Evolutionary conservation across 2,888 invertebrate genomes (phyloP), one percentile per base, ranked within the genome.

Genomic region (Papilio demoleus): DNA sequence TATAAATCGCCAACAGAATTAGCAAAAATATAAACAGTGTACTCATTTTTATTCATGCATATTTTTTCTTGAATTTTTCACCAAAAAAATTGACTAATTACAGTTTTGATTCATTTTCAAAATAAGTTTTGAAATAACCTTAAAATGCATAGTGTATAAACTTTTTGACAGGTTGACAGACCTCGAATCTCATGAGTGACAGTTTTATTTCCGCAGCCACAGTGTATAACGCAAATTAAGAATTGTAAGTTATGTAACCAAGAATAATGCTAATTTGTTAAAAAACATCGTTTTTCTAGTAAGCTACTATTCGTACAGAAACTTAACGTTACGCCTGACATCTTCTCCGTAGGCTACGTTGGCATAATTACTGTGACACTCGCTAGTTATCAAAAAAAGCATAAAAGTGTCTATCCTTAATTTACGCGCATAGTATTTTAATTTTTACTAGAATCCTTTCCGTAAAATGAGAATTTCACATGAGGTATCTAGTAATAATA

Each of bases 1-100:
- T 94, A 81, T 95, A 95, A 71, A 94, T 80, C 70, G 90, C 80
- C 38, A 86, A 75, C 77, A 86, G 84, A 77, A 88, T 85, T 65
- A 88, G 81, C 76, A 80, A 80, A 69, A 92, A 76, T 81, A 92
- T 80, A 50, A 92, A 71, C 72, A 92, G 72, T 59, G 79, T 74
- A 75, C 91, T 87, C 92, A 92, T 92, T 76, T 81, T 88, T 70
- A 71, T 65, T 65, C 71, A 64, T 68, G 79, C 79, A 79, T 67
- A 76, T 71, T 81, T 84, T 86, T 76, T 67, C 65, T 27, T 36
- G 27, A 11, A 19, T 65, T 45, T 56, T 42, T 19, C 11, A 27
- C 12, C 40, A 11, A 31, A 31, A 63, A 17, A 24, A 14, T 9
- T 24, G n/a, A 9, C n/a, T 60, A 60, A 27, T 31, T 61, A 45